Conservation (phyloP, 92 coral and sea anemone species). For the Umimayanthus kanabou region DNA sequence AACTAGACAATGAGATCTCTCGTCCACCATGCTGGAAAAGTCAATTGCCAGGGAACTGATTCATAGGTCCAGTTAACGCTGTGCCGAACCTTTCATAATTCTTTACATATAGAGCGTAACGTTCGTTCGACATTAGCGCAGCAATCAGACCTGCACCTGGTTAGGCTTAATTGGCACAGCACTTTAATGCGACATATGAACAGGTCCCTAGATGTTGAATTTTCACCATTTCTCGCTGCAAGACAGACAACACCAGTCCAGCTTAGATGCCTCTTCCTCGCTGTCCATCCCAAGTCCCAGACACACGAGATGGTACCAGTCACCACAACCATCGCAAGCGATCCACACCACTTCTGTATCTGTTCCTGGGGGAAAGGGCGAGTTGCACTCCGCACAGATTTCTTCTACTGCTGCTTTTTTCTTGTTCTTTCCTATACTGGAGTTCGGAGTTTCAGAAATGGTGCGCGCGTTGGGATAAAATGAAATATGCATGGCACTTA, state of each 20-base stretch:
- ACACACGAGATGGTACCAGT: slow-evolving; percentile 30
- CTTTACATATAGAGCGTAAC: slow-evolving; percentile 28
- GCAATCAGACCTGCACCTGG: slow-evolving; percentile 31
- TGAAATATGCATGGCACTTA: too few relatives aligned
- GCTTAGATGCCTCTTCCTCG: slow-evolving; percentile 31
- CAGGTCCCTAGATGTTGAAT: slow-evolving; percentile 29
- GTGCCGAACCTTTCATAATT: slow-evolving; percentile 27
- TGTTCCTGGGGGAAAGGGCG: slow-evolving; percentile 37
- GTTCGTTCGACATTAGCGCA: slow-evolving; percentile 23
- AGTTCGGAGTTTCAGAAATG: too few relatives aligned
- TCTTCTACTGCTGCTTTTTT: slow-evolving; percentile 15
- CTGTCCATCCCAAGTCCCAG: slow-evolving; percentile 34
- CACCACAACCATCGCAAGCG: slow-evolving; percentile 28
- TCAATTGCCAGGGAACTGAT: slow-evolving; percentile 30
- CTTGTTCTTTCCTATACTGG: slow-evolving; percentile 22
- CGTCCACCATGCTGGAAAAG: slow-evolving; percentile 17
- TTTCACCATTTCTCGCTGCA: slow-evolving; percentile 24
- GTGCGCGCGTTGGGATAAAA: too few relatives aligned
- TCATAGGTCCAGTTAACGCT: slow-evolving; percentile 30
- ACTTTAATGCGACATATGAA: slow-evolving; percentile 31
- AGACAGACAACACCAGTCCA: slow-evolving; percentile 31
- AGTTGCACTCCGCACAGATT: slow-evolving; percentile 27
- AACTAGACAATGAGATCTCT: slow-evolving; percentile 37
- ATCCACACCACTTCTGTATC: slow-evolving; percentile 27
- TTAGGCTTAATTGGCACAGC: slow-evolving; percentile 27